Evolutionary conservation across 2,888 invertebrate genomes (phyloP), one percentile per base, ranked within the genome.

Genomic region (Parnassius mnemosyne): DNA sequence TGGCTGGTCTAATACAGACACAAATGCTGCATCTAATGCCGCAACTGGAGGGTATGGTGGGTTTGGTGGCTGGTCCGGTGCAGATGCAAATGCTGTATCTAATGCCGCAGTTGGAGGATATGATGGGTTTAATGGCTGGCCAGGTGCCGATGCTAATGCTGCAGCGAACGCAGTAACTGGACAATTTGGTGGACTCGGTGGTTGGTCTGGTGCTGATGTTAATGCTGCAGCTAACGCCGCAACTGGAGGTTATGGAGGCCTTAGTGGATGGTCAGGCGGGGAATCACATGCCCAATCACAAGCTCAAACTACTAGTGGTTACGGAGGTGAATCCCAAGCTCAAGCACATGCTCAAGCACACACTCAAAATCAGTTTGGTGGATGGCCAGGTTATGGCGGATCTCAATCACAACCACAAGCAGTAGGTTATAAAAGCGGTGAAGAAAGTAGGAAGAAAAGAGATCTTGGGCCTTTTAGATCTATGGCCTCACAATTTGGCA

Each of bases 381-480:
- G 61, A 61, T 61, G 61, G 61, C 51, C 55, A 55, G 56, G 56
- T 12, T 61, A 12, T 42, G 57, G 57, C 3, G 61, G 42, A 3
- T 34, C 47, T 20, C 52, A 57, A 20, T 10, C 59, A n/a, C 53
- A 63, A 51, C 51, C 20, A 25, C 58, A 59, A 20, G 64, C 64
- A 10, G 54, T 60, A 3, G 53, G 60, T n/a, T 61, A 53, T 55
- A 67, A 66, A 47, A 65, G 50, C 44, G 68, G 61, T 25, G 65
- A 68, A 65, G 61, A 67, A n/a, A 60, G 62, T 25, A 42, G 57
- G 42, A 63, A 65, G 61, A 62, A 65, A 56, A 64, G 65, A 51
- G 56, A 51, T 16, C 46, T 59, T 9, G 43, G 46, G 47, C 44
- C 25, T 50, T 54, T 43, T 11, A 53, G 41, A 10, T 10, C 46